phyloP scores from a whole-genome alignment of 2,888 invertebrate species.

The Ormyrus pomaceus region DNA sequence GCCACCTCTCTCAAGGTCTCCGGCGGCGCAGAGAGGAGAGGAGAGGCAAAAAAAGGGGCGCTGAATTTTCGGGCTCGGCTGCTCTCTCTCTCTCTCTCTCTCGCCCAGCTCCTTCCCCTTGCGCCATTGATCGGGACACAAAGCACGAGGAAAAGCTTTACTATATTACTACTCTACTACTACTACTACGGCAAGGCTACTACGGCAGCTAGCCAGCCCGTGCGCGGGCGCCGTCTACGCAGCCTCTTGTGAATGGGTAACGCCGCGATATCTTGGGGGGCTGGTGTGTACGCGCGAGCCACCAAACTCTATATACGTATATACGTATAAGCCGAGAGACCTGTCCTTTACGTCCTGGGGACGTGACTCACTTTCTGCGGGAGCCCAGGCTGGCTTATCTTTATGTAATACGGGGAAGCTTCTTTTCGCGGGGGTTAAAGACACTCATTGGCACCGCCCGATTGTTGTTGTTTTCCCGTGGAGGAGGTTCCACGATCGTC shows the following conservation, averaged over 20 bases:
- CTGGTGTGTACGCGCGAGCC: too few species aligned
- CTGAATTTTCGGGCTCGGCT: constrained; percentile 30
- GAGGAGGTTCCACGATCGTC: too few species aligned
- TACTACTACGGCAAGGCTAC: neutral
- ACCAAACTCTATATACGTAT: too few species aligned
- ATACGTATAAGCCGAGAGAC: too few species aligned
- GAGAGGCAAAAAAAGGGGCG: neutral
- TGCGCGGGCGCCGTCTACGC: constrained; percentile 30
- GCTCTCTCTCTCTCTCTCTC: neutral
- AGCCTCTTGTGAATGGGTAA: constrained; percentile 48
- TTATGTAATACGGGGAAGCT: too few species aligned
- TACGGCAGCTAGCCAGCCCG: neutral
- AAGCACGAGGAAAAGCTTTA: constrained; percentile 44
- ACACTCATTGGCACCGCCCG: too few species aligned
- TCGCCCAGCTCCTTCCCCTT: neutral
- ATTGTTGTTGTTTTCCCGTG: too few species aligned
- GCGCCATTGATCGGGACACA: constrained; percentile 40
- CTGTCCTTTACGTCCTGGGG: too few species aligned
- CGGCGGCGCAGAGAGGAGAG: neutral
- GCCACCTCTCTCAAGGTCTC: constrained; percentile 32
- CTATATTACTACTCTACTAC: constrained; percentile 35
- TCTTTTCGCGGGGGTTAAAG: too few species aligned
- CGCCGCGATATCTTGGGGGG: too few species aligned
- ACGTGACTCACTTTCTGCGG: too few species aligned
- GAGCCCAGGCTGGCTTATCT: too few species aligned